These are phyloP conservation scores for Sebastes hopkinsi DNA, from an alignment of 2,797 vertebrate species.

Conservation along the genomic window DNA sequence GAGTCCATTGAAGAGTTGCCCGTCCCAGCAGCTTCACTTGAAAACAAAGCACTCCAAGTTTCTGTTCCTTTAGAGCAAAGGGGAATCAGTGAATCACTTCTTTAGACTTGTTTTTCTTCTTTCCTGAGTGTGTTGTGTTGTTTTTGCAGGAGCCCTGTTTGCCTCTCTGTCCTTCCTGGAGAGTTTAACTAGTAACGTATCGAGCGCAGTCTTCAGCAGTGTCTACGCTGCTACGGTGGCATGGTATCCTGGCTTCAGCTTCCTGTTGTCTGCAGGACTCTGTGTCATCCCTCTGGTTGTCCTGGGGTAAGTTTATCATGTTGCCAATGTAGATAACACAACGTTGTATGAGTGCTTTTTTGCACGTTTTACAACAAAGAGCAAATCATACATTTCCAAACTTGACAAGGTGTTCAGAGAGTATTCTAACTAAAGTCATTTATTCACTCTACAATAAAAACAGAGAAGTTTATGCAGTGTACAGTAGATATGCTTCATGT, in stretches of 20 bases:
- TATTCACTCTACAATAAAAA: not conserved
- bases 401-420: not conserved
- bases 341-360: not conserved
- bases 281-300: constrained; percentile 84
- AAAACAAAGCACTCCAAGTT: constrained; percentile 13
- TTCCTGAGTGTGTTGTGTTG: not conserved
- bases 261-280: constrained; percentile 87
- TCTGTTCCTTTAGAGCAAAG: not conserved
- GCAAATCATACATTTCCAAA: not conserved
- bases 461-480: not conserved
- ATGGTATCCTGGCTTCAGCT: constrained; percentile 90
- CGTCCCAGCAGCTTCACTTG: not conserved
- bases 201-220: constrained; percentile 82
- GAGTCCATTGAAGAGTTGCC: constrained; percentile 15
- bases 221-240: constrained; percentile 89
- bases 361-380: not conserved
- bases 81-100: not conserved
- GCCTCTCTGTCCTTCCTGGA: constrained; percentile 92
- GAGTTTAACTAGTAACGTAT: constrained; percentile 78
- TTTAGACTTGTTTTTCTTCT: not conserved
- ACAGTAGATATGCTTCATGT: constrained; percentile 1
- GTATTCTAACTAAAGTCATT: not conserved
- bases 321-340: not conserved
- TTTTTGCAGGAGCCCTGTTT: constrained; percentile 89
- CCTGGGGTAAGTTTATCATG: constrained; percentile 84